Percentiles rank a stretch among this genome's conserved stretches.
Evolutionary conservation across 1,140 invertebrate genomes (phyloP).

Genomic region (Thaumetopoea pityocampa): DNA sequence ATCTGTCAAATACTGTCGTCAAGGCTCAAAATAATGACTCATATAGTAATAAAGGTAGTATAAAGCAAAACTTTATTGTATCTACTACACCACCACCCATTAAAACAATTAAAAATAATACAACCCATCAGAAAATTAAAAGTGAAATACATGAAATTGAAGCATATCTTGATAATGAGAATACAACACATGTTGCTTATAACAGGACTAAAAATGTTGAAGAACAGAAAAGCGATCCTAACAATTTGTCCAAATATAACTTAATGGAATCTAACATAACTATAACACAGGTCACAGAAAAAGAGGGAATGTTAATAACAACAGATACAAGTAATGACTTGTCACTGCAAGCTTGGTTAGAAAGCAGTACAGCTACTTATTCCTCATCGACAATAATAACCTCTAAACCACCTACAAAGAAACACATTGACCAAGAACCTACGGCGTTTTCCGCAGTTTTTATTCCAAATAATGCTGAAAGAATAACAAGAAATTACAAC

Average conservation of each 20-base stretch:
- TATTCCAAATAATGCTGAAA: constrained; percentile 47
- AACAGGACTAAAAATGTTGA: constrained; percentile 64
- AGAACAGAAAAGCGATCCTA: constrained; percentile 53
- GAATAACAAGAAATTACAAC: constrained; percentile 32
- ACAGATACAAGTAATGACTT: constrained; percentile 65
- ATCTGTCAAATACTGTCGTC: constrained; percentile 24
- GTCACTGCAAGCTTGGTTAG: constrained; percentile 55
- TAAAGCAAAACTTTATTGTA: constrained; percentile 27
- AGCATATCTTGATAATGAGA: constrained; percentile 53
- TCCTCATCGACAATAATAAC: constrained; percentile 28
- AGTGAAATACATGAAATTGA: constrained; percentile 64
- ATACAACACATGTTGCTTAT: constrained; percentile 56
- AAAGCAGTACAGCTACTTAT: constrained; percentile 42
- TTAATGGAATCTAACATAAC: constrained; percentile 63
- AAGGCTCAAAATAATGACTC: constrained; percentile 16
- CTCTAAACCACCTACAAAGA: constrained; percentile 42
- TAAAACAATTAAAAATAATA: constrained; percentile 37
- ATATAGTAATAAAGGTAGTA: constrained; percentile 30
- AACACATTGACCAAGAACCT: constrained; percentile 48
- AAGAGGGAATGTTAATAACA: constrained; percentile 58
- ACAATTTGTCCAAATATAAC: constrained; percentile 54
- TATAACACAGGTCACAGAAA: constrained; percentile 59
- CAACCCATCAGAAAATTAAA: constrained; percentile 54
- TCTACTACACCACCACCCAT: constrained; percentile 32
- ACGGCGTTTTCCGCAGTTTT: constrained; percentile 51